Percentiles rank a stretch among this genome's conserved stretches.
Conservation (phyloP, 2,888 invertebrate genomes). For the Cepaea hortensis region DNA sequence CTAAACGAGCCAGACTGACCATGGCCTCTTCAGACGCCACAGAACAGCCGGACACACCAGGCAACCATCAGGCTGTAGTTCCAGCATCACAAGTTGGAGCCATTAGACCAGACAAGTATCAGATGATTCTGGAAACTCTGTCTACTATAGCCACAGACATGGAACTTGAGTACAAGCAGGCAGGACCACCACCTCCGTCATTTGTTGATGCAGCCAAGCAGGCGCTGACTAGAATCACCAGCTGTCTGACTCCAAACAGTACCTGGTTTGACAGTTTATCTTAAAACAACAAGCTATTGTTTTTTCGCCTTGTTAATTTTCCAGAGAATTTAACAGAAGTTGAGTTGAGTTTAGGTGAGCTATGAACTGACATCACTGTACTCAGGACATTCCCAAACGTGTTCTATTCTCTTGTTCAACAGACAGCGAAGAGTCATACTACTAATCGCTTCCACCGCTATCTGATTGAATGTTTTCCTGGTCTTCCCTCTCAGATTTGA, state of each 20-base stretch:
- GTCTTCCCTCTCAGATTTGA: too few relatives aligned
- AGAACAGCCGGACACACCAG: not conserved
- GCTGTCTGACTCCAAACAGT: not conserved
- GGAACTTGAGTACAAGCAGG: not conserved
- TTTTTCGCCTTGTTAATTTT: too few relatives aligned
- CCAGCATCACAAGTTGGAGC: not conserved
- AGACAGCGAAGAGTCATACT: too few relatives aligned
- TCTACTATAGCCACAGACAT: constrained; percentile 24
- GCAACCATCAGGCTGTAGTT: not conserved
- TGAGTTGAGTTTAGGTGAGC: too few relatives aligned
- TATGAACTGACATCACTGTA: too few relatives aligned
- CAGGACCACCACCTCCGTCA: not conserved
- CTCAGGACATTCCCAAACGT: too few relatives aligned
- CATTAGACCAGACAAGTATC: constrained; percentile 1
- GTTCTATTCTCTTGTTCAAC: too few relatives aligned
- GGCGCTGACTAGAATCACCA: constrained; percentile 17
- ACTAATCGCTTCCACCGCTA: too few relatives aligned
- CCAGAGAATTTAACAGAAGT: too few relatives aligned
- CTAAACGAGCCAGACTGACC: constrained; percentile 31
- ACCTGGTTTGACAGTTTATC: constrained; percentile 38
- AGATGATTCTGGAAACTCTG: constrained; percentile 19
- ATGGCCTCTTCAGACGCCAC: not conserved
- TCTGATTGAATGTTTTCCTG: too few relatives aligned
- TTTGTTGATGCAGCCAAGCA: constrained; percentile 23
- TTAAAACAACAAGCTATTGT: too few relatives aligned